A percentile compares a stretch with the other conserved stretches of the same genome.
Conservation (phyloP, 1,140 invertebrate species). For the Drosophila melanica region DNA sequence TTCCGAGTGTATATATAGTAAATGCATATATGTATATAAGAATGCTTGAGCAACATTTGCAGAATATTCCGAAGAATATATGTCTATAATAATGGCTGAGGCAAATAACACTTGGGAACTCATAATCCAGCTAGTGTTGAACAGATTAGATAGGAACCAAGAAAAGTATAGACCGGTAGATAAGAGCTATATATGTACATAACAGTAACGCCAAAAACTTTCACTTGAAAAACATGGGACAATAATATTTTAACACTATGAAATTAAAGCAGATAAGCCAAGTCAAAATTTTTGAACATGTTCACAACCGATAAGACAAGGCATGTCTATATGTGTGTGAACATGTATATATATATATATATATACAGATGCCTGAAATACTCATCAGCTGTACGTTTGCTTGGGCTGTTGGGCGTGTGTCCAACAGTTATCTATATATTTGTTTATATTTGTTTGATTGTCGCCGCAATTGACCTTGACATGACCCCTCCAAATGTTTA, state of each 20-base stretch:
- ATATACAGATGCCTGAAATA: background rate
- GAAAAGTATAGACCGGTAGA: background rate
- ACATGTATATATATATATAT: background rate
- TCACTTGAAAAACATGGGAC: background rate
- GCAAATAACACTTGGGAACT: background rate
- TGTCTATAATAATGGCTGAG: background rate
- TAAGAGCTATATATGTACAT: background rate
- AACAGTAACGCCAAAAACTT: background rate
- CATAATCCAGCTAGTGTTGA: background rate
- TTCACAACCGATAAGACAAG: slow-evolving; percentile 29
- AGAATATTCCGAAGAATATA: background rate
- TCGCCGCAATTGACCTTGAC: slow-evolving; percentile 33
- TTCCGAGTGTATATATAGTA: background rate
- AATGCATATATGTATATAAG: background rate
- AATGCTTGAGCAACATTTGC: background rate
- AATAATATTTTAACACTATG: background rate
- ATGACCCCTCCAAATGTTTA: slow-evolving; percentile 27
- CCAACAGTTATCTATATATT: background rate
- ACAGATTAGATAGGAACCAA: slow-evolving; percentile 5
- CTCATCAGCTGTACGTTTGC: slow-evolving; percentile 33
- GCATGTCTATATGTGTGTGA: background rate
- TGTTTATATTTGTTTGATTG: slow-evolving; percentile 9
- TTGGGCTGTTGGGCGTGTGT: background rate
- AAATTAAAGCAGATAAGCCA: background rate
- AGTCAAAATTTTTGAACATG: background rate